These are phyloP conservation scores for Phalacrocorax carbo DNA, from an alignment of 2,113 vertebrate genomes.

Conservation along the genomic window DNA sequence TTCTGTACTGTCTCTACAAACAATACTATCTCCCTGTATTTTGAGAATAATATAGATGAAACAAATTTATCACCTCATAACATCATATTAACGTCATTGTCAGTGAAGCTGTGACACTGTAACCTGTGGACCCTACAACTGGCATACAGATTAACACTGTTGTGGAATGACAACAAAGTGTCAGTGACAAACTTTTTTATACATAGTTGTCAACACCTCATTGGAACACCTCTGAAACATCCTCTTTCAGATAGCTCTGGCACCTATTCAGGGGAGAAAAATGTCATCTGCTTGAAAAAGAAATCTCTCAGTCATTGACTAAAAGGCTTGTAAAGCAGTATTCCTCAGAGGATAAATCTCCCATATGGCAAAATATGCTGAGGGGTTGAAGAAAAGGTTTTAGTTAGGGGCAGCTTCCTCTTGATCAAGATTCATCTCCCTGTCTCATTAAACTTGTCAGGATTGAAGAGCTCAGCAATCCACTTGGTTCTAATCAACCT, in stretches of 20 bases:
- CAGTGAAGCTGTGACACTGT: not conserved
- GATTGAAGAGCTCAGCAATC: not conserved
- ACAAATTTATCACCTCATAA: not conserved
- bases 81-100: not conserved
- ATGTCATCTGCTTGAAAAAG: not conserved
- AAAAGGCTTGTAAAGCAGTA: not conserved
- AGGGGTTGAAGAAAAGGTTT: not conserved
- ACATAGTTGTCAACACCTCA: not conserved
- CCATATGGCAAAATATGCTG: not conserved
- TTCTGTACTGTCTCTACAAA: not conserved
- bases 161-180: not conserved
- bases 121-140: not conserved
- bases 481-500: not conserved
- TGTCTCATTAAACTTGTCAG: not conserved
- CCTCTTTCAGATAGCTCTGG: not conserved
- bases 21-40: not conserved
- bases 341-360: not conserved
- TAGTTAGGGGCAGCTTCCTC: not conserved
- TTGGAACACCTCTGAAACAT: not conserved
- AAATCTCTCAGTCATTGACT: not conserved
- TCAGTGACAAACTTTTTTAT: not conserved
- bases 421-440: not conserved
- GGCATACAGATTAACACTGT: not conserved
- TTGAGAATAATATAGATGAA: not conserved
- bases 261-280: not conserved